Percentiles rank a stretch among this genome's conserved stretches.
phyloP scores from a whole-genome alignment of 2,113 vertebrate genomes.

The Cygnus buccinator region DNA sequence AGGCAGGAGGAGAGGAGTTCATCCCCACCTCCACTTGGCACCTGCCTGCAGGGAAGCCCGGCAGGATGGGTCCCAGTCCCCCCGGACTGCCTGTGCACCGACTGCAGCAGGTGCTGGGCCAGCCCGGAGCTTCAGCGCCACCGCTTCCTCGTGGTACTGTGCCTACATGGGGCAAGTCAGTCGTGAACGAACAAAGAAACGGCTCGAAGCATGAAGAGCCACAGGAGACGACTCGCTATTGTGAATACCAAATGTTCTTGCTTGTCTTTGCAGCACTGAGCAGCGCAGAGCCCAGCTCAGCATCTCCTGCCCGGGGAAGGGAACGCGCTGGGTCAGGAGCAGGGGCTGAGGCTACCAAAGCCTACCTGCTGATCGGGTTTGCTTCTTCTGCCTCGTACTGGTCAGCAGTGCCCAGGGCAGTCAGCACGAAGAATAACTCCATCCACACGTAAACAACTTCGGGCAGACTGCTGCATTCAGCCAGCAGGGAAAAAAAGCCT shows the following conservation, averaged over 20 bases:
- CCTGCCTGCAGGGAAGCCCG: neutral
- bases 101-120: neutral
- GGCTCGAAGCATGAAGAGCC: neutral
- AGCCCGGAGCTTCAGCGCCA: neutral
- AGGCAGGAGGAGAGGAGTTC: neutral
- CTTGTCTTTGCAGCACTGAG: neutral
- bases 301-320: neutral
- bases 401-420: neutral
- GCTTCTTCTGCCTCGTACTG: neutral
- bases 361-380: neutral
- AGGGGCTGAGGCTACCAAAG: neutral
- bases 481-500: neutral
- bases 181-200: neutral
- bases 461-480: neutral
- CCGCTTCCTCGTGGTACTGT: neutral
- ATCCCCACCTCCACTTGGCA: neutral
- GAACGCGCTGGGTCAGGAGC: neutral
- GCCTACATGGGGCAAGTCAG: neutral
- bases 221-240: neutral
- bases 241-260: neutral
- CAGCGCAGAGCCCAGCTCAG: neutral
- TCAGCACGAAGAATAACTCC: neutral
- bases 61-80: too few species aligned
- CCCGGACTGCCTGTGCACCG: neutral
- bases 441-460: neutral